Evolutionary conservation across 2,797 vertebrate genomes (phyloP), one percentile per base, ranked within the genome.

Genomic region (Eutrigla gurnardus): DNA sequence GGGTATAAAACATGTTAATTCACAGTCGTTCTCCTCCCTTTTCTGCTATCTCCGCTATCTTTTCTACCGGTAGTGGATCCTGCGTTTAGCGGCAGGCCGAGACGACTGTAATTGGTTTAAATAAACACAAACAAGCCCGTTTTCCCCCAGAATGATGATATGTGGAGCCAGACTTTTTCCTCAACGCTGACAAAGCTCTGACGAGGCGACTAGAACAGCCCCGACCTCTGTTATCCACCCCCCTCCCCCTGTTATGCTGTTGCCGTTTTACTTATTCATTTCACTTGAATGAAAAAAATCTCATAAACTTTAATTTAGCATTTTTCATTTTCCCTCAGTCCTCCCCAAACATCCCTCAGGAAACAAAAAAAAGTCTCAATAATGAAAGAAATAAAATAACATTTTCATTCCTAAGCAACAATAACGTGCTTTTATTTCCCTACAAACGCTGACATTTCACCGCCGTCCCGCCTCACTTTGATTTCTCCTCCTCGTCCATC

Each of bases 251-350:
- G 33, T 55, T 15, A 49, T 25, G 10, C 61, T 0, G 3, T 59
- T 49, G 54, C 35, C 14, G 3, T 8, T 65, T 78, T 72, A 66
- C 77, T 75, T 78, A 68, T 88, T 73, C 72, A 55, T 81, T 84
- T 70, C 2, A 3, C 57, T 49, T 72, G 46, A 74, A 68, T 73
- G 46, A 74, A 79, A 80, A 58, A 82, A 82, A 84, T 75, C 73
- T 87, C 82, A 89, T 89, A 82, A 86, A 81, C 49, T 57, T 33
- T 7, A 84, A 83, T 71, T 85, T 81, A 40, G 65, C 65, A 80
- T 86, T 88, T 92, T 86, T 89, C 77, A 86, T 89, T 89, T 86
- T 71, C 47, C 61, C 39, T 54, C 74, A 25, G 40, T 79, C 79
- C 15, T 65, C 68, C 66, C 49, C 45, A 66, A 57, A 63, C 14